A percentile compares a stretch with the other conserved stretches of the same genome.
These are phyloP conservation scores for Drosophila prosaltans DNA, from an alignment of 1,140 invertebrate genomes.

Conservation along the genomic window DNA sequence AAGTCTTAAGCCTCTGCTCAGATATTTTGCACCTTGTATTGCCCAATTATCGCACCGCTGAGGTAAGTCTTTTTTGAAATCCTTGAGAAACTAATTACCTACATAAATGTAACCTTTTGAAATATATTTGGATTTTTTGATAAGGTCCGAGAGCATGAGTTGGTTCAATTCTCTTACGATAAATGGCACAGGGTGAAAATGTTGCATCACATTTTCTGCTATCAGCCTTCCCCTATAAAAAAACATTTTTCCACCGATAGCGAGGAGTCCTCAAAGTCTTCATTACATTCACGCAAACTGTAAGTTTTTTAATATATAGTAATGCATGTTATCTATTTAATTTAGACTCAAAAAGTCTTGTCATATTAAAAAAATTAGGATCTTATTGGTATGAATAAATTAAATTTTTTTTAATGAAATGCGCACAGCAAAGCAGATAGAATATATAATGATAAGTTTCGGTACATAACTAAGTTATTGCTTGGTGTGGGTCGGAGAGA, in stretches of 20 bases:
- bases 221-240: slow-evolving; percentile 91
- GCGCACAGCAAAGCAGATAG: no score
- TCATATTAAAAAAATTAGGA: no score
- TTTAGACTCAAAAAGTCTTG: no score
- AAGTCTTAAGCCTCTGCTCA: slow-evolving; percentile 92
- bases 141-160: slow-evolving; percentile 90
- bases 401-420: no score
- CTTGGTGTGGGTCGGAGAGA: no score
- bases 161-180: slow-evolving; percentile 92
- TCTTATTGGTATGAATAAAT: no score
- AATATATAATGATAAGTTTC: no score
- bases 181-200: slow-evolving; percentile 92
- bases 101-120: no score
- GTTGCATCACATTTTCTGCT: slow-evolving; percentile 94
- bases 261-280: slow-evolving; percentile 82
- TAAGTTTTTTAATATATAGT: slow-evolving; percentile 67
- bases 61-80: slow-evolving; percentile 84
- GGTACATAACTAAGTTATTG: not conserved
- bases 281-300: slow-evolving; percentile 84
- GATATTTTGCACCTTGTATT: slow-evolving; percentile 90
- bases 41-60: slow-evolving; percentile 91
- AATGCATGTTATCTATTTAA: no score
- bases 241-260: slow-evolving; percentile 90
- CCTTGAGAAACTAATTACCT: no score
- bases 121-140: no score